These are phyloP conservation scores for Schizaphis graminum DNA, from an alignment of 2,888 invertebrate species.

Conservation along the genomic window DNA sequence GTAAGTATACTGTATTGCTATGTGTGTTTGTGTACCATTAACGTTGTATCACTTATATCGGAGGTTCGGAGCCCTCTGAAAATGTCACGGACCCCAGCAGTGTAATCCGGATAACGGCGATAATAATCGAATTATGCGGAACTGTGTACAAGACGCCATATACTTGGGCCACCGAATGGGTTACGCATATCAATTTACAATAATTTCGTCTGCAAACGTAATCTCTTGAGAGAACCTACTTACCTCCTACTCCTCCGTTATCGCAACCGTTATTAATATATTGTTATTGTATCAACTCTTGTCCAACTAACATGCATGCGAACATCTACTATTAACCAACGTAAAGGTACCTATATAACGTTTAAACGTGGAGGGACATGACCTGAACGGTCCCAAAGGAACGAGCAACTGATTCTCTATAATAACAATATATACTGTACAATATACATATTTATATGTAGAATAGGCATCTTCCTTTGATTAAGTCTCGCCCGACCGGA, in stretches of 20 bases:
- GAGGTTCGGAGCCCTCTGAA: neutral
- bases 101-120: constrained; percentile 43
- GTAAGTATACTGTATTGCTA: neutral
- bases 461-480: constrained; percentile 56
- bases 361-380: neutral
- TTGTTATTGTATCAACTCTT: constrained; percentile 44
- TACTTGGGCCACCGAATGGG: constrained; percentile 32
- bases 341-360: constrained; percentile 19
- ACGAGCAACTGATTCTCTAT: constrained; percentile 17
- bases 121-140: constrained; percentile 45
- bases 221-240: neutral
- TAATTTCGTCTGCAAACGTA: neutral
- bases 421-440: neutral
- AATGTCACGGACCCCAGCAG: constrained; percentile 13
- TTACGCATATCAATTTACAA: constrained; percentile 52
- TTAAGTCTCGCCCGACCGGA: constrained; percentile 50
- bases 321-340: neutral
- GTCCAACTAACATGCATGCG: neutral
- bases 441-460: neutral
- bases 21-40: neutral
- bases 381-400: constrained; percentile 50
- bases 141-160: neutral
- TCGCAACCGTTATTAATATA: constrained; percentile 57
- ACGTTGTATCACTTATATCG: neutral
- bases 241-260: constrained; percentile 19